A percentile compares a stretch with the other conserved stretches of the same genome.
These are phyloP conservation scores for Nestor notabilis DNA, from an alignment of 2,113 vertebrate genomes.

Conservation along the genomic window DNA sequence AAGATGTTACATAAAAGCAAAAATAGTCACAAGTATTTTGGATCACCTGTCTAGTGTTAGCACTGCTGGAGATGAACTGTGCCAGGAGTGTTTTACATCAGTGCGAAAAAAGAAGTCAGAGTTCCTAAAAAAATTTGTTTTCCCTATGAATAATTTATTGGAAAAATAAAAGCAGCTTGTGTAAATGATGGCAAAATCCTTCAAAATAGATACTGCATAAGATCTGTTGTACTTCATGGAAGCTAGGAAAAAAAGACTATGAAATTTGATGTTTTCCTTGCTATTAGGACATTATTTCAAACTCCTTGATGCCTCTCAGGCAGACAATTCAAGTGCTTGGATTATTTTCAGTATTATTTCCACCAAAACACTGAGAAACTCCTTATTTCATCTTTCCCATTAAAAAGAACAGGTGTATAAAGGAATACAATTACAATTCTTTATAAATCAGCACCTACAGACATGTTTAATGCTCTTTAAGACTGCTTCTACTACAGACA, in stretches of 20 bases:
- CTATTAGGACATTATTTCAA: background rate
- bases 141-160: conserved; percentile 37
- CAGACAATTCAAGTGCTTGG: background rate
- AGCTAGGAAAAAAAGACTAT: background rate
- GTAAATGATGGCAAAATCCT: conserved; percentile 10
- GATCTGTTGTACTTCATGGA: background rate
- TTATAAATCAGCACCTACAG: conserved; percentile 25
- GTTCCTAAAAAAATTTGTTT: background rate
- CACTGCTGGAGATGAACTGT: conserved; percentile 1
- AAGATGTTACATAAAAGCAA: conserved; percentile 52
- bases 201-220: conserved; percentile 11
- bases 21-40: conserved; percentile 53
- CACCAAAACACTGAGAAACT: background rate
- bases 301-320: background rate
- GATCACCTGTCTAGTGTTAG: conserved; percentile 31
- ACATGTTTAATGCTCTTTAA: background rate
- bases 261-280: background rate
- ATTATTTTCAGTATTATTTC: background rate
- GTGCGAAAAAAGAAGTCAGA: conserved; percentile 20
- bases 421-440: background rate
- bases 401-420: conserved; percentile 27
- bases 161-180: conserved; percentile 29
- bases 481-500: background rate
- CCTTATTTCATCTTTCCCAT: background rate
- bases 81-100: conserved; percentile 42